Base-by-base conservation (phyloP, 2,797 vertebrate species). In the Steatocranus sp. region DNA sequence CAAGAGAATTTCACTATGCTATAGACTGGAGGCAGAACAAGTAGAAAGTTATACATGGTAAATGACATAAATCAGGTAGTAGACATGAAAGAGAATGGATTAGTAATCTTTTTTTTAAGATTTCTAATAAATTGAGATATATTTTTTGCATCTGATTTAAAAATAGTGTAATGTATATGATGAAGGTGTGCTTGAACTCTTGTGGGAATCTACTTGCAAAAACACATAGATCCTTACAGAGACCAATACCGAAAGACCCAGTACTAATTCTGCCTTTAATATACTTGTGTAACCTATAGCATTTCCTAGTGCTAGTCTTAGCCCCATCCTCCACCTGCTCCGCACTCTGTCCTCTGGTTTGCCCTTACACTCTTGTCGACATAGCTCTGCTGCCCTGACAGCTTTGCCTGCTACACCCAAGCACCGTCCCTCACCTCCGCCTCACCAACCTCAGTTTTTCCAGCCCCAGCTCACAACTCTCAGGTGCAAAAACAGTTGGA, bases 401-500 rank as follows among this genome's bases (percentile, higher is more conserved):
- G 90, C 89, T 90, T 84, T 74, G 85, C 87, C 86, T 91, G 84
- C 92, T 89, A 91, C 92, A 86, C 92, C 93, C 88, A 90, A 74
- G 85, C 86, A 90, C 83, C 77, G 17, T 80, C 83, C 91, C 79
- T 91, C 83, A 91, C 90, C 92, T 93, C 89, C 91, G 91, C 87
- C 94, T 92, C 92, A 79, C 95, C 58, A 61, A 36, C 58, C 58
- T 97, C 96, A 96, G 82, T 94, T 96, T 97, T 97, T 96, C 96
- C 96, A 96, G 90, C 83, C 85, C 85, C 25, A 8, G 83, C 90
- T 96, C 92, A 94, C 92, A 91, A 84, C 89, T 89, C 91, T 96
- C 96, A 96, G 96, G 96, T 96, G 96, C 93, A 96, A 96, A 96
- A 97, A 97, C 96, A 97, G 94, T 95, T 91, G 81, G 95, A 96